Conservation (phyloP, 2,888 invertebrate species). For the Apantesis nais region DNA sequence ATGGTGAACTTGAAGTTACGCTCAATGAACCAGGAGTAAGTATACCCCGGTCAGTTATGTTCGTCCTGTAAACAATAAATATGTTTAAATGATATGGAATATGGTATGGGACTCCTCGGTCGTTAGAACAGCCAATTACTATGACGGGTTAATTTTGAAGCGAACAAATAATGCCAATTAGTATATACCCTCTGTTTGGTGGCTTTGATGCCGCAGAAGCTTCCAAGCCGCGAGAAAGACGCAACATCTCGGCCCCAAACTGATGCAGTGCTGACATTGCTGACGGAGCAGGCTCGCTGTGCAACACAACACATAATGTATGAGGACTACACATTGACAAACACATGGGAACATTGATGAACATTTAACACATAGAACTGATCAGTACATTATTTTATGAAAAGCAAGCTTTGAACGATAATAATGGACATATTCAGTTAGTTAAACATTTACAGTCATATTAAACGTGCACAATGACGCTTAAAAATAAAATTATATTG, state of each 20-base stretch:
- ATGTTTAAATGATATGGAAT: not conserved
- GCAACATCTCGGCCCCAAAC: conserved; percentile 94
- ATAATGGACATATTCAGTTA: conserved; percentile 20
- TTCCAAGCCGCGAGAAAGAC: conserved; percentile 92
- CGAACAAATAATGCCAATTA: conserved; percentile 73
- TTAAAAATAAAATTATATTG: conserved; percentile 17
- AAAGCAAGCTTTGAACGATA: conserved; percentile 35
- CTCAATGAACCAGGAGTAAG: conserved; percentile 79
- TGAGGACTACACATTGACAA: conserved; percentile 69
- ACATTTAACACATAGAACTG: conserved; percentile 32
- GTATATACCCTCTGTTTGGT: conserved; percentile 77
- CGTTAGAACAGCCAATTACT: conserved; percentile 33
- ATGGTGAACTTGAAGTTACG: conserved; percentile 79
- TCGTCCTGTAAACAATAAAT: conserved; percentile 63
- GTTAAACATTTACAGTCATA: conserved; percentile 19
- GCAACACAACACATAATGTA: conserved; percentile 77
- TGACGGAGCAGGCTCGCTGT: conserved; percentile 91
- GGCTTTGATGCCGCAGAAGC: conserved; percentile 86
- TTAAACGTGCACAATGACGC: conserved; percentile 17
- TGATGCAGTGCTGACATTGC: conserved; percentile 94
- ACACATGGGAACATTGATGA: conserved; percentile 49
- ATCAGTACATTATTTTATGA: conserved; percentile 28
- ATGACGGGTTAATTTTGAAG: conserved; percentile 55
- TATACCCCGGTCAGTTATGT: conserved; percentile 75
- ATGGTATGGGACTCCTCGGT: not conserved